Conservation (phyloP, 1,140 invertebrate species). For the Leptinotarsa texana region DNA sequence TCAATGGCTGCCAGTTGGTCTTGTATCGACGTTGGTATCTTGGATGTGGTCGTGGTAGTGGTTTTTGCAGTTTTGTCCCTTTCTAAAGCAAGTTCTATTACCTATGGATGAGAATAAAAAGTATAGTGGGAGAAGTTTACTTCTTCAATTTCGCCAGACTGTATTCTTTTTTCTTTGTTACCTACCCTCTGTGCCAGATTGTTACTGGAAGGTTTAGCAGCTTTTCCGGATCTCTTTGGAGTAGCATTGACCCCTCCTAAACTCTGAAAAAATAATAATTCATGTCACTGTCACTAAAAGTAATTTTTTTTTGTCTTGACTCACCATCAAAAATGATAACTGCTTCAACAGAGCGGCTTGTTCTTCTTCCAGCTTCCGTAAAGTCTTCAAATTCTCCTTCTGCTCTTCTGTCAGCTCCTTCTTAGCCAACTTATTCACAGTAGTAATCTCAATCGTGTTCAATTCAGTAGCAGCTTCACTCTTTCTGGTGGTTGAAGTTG, state of each 20-base stretch:
- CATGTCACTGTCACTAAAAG: neutral
- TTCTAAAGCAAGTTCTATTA: constrained; percentile 46
- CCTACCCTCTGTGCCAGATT: constrained; percentile 46
- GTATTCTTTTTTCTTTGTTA: neutral
- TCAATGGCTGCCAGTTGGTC: constrained; percentile 33
- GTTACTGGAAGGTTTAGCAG: neutral
- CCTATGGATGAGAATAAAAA: constrained; percentile 36
- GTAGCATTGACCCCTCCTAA: neutral
- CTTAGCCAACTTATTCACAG: constrained; percentile 23
- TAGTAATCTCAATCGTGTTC: constrained; percentile 27
- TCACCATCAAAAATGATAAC: constrained; percentile 51
- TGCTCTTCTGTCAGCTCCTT: constrained; percentile 51
- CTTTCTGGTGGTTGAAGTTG: constrained; percentile 25
- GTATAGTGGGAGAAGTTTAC: neutral
- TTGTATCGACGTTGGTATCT: constrained; percentile 38
- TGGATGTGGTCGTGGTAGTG: constrained; percentile 28
- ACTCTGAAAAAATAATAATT: neutral
- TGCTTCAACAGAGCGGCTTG: constrained; percentile 52
- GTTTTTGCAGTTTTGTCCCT: constrained; percentile 34
- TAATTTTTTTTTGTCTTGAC: neutral
- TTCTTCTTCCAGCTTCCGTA: constrained; percentile 50
- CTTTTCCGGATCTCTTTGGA: neutral
- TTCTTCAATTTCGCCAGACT: no score
- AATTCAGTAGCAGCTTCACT: constrained; percentile 27
- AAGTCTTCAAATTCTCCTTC: constrained; percentile 48